Evolutionary conservation across 2,888 invertebrate species (phyloP).

Genomic region (Baronia brevicornis): DNA sequence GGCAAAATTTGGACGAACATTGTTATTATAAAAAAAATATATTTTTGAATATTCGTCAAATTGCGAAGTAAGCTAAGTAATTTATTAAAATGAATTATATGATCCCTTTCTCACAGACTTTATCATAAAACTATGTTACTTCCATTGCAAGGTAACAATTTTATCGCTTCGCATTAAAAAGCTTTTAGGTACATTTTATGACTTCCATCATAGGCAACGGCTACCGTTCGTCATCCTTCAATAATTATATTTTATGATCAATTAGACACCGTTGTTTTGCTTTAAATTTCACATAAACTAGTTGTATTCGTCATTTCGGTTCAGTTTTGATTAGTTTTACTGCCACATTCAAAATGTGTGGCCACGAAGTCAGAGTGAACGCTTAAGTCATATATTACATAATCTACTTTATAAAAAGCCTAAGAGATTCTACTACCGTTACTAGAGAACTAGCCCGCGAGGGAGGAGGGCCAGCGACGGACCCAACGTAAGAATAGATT

Average conservation of each 20-base stretch:
- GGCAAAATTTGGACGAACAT: too few species aligned
- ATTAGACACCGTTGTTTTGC: slow-evolving; percentile 39
- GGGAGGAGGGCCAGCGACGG: too few species aligned
- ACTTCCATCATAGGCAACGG: slow-evolving; percentile 24
- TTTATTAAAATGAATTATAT: too few species aligned
- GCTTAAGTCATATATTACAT: too few species aligned
- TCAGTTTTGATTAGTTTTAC: slow-evolving; percentile 39
- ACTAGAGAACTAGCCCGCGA: too few species aligned
- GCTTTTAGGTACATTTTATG: slow-evolving; percentile 26
- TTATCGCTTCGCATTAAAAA: slow-evolving; percentile 19
- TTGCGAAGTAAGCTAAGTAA: too few species aligned
- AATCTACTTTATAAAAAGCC: too few species aligned
- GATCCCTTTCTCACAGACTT: slow-evolving; percentile 7
- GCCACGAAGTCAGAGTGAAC: slow-evolving; percentile 32
- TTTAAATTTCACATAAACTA: slow-evolving; percentile 35
- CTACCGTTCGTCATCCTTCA: slow-evolving; percentile 38
- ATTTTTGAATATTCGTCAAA: too few species aligned
- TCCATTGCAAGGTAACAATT: slow-evolving; percentile 8
- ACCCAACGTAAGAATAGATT: too few species aligned
- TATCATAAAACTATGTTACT: slow-evolving; percentile 6
- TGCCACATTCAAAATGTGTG: slow-evolving; percentile 30
- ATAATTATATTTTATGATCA: slow-evolving; percentile 42
- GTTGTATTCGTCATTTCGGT: slow-evolving; percentile 35
- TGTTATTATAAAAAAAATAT: not conserved
- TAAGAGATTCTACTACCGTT: too few species aligned